Conservation (phyloP, 2,797 vertebrate species). For the Morelia viridis region DNA sequence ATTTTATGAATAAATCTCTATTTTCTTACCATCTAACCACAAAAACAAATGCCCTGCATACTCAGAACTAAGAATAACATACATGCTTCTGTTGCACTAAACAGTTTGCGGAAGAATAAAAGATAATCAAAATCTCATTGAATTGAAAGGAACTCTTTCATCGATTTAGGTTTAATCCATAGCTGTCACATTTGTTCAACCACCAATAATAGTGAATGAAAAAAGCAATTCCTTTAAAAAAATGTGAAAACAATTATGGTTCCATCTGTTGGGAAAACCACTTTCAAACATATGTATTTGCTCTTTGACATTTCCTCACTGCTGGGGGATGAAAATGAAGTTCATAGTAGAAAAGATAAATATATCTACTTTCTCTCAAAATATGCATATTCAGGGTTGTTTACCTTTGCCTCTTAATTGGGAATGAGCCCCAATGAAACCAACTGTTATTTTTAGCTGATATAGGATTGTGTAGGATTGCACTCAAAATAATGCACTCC, state of each 20-base stretch:
- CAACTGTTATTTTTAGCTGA: not conserved
- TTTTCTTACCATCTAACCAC: conserved; percentile 38
- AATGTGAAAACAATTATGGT: conserved; percentile 45
- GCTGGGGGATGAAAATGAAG: not conserved
- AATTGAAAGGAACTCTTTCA: conserved; percentile 20
- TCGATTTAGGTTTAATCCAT: conserved; percentile 48
- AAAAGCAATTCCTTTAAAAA: conserved; percentile 41
- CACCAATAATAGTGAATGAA: not conserved
- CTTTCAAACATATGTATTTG: no score
- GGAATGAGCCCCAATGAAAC: not conserved
- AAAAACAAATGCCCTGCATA: conserved; percentile 26
- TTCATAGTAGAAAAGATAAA: not conserved
- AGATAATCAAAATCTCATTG: conserved; percentile 45
- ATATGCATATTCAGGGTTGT: not conserved
- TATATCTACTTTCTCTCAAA: not conserved
- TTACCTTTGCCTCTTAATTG: not conserved
- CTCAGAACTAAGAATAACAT: not conserved
- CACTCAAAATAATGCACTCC: not conserved
- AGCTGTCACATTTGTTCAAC: conserved; percentile 19
- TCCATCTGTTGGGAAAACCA: conserved; percentile 45
- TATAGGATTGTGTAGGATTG: not conserved
- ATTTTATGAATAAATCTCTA: conserved; percentile 43
- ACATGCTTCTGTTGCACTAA: conserved; percentile 29
- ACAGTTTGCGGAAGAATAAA: conserved; percentile 45
- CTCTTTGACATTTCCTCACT: not conserved